Evolutionary conservation across 2,113 vertebrate species (phyloP).

Genomic region (Oceanites oceanicus): DNA sequence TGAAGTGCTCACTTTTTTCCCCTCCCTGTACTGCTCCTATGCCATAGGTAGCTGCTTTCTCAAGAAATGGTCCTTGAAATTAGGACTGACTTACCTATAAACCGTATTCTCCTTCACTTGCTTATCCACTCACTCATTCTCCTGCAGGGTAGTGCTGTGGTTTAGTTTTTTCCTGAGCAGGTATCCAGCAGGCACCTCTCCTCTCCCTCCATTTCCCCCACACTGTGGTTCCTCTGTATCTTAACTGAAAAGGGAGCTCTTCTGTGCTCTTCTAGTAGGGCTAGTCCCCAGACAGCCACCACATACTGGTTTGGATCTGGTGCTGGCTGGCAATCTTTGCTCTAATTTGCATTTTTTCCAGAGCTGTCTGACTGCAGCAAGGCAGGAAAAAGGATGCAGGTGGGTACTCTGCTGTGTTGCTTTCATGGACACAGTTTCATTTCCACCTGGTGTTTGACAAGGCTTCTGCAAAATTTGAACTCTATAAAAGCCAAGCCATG

Average conservation of each 20-base stretch:
- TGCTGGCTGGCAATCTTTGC: neutral
- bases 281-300: neutral
- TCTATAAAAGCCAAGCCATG: neutral
- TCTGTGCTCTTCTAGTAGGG: neutral
- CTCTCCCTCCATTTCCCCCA: neutral
- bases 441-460: neutral
- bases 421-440: neutral
- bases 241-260: neutral
- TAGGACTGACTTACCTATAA: neutral
- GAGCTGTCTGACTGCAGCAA: neutral
- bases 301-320: neutral
- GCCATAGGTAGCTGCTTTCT: neutral
- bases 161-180: neutral
- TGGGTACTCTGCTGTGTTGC: neutral
- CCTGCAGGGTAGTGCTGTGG: neutral
- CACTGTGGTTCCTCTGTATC: neutral
- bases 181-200: neutral
- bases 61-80: neutral
- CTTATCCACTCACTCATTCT: neutral
- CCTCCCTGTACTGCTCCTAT: rapidly evolving
- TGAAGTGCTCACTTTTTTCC: neutral
- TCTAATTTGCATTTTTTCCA: neutral
- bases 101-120: neutral
- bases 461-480: neutral
- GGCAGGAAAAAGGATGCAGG: neutral